Evolutionary conservation across 1,140 invertebrate species (phyloP), one percentile per base, ranked within the genome.

Genomic region (Aphelinus atriplicis): DNA sequence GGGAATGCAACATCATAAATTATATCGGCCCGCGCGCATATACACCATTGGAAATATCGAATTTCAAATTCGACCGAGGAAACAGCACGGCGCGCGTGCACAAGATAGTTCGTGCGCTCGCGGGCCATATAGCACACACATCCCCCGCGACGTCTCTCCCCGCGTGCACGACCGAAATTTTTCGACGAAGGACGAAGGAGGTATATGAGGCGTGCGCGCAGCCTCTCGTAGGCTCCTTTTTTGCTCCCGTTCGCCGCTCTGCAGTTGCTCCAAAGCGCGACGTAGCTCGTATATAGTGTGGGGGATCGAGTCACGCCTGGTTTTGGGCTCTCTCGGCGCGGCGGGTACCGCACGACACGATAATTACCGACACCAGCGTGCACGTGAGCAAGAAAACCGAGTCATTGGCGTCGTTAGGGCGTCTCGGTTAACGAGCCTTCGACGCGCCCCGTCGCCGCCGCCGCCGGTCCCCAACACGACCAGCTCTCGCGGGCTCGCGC

Each of bases 341-440:
- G 5, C 6, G 43, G 43, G 57, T 42, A 42, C 57, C 26, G 26
- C 7, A 4, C 7, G 26, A 58, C 61, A 46, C 45, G 58, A 63
- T 74, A 74, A 74, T 74, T 74, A 63, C 43, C 43, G 66, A 6
- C 26, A 26, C 26, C 26, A 26, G 26, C 26, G 26, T 26, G 26
- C 73, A 63, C 58, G 66, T 74, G 65, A 60, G 45, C 62, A 67
- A 69, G 53, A 45, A 55, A 69, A 56, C 47, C 53, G 45, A 43
- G 45, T 9, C 9, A 61, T 55, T 57, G 10, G 48, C 7, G 64
- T 73, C 43, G 64, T 67, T 53, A 51, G 60, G 53, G 2, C 60
- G 9, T n/a, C 50, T 47, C 4, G 56, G 57, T 74, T 74, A 74
- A 74, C 73, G 73, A 74, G 73, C n/a, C 60, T 63, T 68, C 62